These are phyloP conservation scores for Eospalax fontanierii DNA, from an alignment of 2,797 vertebrate genomes.

Conservation along the genomic window DNA sequence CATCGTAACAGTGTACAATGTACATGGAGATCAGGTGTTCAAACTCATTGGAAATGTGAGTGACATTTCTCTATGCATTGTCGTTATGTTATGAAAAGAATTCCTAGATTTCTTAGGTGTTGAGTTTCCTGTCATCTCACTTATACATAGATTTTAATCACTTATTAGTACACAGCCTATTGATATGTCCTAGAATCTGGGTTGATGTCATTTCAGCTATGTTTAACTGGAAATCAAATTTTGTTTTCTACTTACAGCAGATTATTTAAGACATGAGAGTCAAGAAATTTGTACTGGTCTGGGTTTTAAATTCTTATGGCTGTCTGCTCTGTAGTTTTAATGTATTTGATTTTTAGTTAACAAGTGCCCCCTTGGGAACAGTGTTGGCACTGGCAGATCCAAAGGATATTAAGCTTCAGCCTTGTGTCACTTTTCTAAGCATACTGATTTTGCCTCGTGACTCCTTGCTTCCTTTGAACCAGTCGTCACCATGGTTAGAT, in stretches of 20 bases:
- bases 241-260: constrained; percentile 41
- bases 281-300: constrained; percentile 56
- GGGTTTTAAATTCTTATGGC: constrained; percentile 34
- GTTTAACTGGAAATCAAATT: constrained; percentile 52
- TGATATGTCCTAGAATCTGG: neutral
- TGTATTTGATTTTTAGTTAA: constrained; percentile 44
- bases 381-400: neutral
- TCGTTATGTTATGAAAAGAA: constrained; percentile 25
- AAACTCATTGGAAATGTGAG: constrained; percentile 99
- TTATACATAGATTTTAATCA: constrained; percentile 13
- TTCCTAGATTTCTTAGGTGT: neutral
- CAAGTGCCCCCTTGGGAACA: neutral
- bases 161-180: constrained; percentile 37
- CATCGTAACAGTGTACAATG: constrained; percentile 97
- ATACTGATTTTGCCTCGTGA: neutral
- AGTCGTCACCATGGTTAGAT: neutral
- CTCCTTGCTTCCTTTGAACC: constrained; percentile 6
- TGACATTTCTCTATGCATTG: constrained; percentile 84
- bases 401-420: neutral
- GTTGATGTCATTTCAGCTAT: neutral
- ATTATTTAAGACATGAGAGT: constrained; percentile 68
- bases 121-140: constrained; percentile 32
- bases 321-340: constrained; percentile 21
- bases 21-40: constrained; percentile 98
- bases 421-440: neutral